phyloP scores from a whole-genome alignment of 2,888 invertebrate genomes.

The Sepioteuthis lessoniana region DNA sequence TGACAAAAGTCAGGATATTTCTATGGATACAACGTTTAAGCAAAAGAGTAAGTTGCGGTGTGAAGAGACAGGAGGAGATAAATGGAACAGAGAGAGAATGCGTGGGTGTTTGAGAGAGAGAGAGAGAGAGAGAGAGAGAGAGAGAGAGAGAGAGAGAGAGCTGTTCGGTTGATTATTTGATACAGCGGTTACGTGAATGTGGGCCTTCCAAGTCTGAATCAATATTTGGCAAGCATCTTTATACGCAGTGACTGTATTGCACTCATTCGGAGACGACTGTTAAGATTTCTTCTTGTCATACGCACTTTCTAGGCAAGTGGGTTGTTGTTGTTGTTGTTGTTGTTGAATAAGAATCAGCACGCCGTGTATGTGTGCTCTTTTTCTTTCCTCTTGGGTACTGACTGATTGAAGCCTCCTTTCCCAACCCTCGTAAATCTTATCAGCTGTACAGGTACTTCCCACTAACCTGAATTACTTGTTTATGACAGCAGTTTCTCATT shows the following conservation, averaged over 20 bases:
- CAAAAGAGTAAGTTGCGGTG: not conserved
- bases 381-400: not conserved
- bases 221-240: constrained; percentile 33
- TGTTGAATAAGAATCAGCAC: no score
- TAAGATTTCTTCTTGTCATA: not conserved
- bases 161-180: not conserved
- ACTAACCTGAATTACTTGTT: not conserved
- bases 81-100: not conserved
- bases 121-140: not conserved
- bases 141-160: not conserved
- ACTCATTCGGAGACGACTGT: not conserved
- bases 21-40: not conserved
- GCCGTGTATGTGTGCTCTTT: not conserved
- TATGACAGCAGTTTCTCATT: not conserved
- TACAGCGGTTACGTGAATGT: not conserved
- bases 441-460: not conserved
- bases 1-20: not conserved
- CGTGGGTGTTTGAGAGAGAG: not conserved
- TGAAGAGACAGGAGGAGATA: not conserved
- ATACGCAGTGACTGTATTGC: constrained; percentile 2
- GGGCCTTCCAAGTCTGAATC: not conserved
- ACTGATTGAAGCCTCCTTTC: not conserved
- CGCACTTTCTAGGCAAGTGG: not conserved
- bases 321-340: no score
- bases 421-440: not conserved